phyloP scores from a whole-genome alignment of 2,888 invertebrate species.

The Endotricha flammealis region DNA sequence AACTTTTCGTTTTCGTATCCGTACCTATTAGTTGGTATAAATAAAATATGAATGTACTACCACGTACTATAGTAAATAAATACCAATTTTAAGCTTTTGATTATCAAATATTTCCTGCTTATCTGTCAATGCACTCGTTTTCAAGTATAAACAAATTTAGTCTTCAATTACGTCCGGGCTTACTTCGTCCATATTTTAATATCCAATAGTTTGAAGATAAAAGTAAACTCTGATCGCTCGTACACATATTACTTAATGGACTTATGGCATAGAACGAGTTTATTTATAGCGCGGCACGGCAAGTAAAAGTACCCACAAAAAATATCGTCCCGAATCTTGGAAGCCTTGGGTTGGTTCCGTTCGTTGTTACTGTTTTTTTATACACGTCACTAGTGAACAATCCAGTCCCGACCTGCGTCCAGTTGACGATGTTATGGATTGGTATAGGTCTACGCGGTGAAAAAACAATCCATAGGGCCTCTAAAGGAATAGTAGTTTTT shows the following conservation, averaged over 20 bases:
- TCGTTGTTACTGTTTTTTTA: slow-evolving; percentile 45
- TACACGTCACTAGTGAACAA: slow-evolving; percentile 33
- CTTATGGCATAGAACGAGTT: slow-evolving; percentile 44
- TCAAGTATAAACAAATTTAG: slow-evolving; percentile 9
- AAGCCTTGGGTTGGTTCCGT: slow-evolving; percentile 52
- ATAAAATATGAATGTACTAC: too few species aligned
- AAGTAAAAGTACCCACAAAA: slow-evolving; percentile 54
- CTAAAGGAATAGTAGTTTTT: too few species aligned
- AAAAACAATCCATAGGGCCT: too few species aligned
- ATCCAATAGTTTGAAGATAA: slow-evolving; percentile 30
- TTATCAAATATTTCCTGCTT: slow-evolving; percentile 25
- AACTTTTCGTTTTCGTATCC: too few species aligned
- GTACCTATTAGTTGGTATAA: too few species aligned
- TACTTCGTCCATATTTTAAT: background rate
- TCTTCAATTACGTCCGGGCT: background rate
- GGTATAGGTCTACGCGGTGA: slow-evolving; percentile 49
- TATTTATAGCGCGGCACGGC: slow-evolving; percentile 51
- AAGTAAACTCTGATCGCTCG: slow-evolving; percentile 27
- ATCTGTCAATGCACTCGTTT: slow-evolving; percentile 59
- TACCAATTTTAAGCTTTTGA: slow-evolving; percentile 1
- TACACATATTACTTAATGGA: slow-evolving; percentile 29
- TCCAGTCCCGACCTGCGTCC: slow-evolving; percentile 32
- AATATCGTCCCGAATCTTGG: slow-evolving; percentile 57
- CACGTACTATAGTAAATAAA: too few species aligned
- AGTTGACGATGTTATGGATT: slow-evolving; percentile 43